phyloP scores from a whole-genome alignment of 2,113 vertebrate genomes.

The Leiothrix lutea region DNA sequence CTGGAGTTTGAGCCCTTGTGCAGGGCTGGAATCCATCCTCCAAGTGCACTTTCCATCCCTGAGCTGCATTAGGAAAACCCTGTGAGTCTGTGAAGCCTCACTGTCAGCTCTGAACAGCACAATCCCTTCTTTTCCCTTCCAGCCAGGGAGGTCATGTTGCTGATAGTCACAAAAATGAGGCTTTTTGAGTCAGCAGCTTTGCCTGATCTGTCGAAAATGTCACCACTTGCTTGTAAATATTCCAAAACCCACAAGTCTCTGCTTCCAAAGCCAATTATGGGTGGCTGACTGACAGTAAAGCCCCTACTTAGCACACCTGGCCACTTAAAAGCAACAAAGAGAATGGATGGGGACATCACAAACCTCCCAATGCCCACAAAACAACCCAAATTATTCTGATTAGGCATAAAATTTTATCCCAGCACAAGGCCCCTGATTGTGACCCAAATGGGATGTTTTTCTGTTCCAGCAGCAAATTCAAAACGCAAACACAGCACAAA shows the following conservation, averaged over 20 bases:
- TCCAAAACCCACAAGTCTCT: neutral
- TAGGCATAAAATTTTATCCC: neutral
- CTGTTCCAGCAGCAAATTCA: neutral
- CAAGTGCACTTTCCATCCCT: neutral
- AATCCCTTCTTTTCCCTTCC: neutral
- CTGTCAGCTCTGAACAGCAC: neutral
- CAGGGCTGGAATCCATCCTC: neutral
- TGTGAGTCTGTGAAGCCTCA: neutral
- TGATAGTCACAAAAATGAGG: conserved; percentile 29
- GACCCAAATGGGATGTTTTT: neutral
- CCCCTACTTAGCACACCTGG: neutral
- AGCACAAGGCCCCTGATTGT: neutral
- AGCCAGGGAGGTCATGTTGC: neutral
- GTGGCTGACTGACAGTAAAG: neutral
- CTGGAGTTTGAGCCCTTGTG: neutral
- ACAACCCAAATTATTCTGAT: conserved; percentile 3
- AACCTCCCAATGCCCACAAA: neutral
- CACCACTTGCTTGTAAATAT: conserved; percentile 56
- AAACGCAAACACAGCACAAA: neutral
- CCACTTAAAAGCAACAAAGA: neutral
- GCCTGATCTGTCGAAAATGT: conserved; percentile 40
- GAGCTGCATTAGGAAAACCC: neutral
- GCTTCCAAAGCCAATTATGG: conserved; percentile 46
- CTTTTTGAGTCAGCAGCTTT: conserved; percentile 42
- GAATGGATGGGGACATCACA: neutral